A percentile compares a stretch with the other conserved stretches of the same genome.
Evolutionary conservation across 2,113 vertebrate species (phyloP).

Genomic region (Empidonax alnorum): DNA sequence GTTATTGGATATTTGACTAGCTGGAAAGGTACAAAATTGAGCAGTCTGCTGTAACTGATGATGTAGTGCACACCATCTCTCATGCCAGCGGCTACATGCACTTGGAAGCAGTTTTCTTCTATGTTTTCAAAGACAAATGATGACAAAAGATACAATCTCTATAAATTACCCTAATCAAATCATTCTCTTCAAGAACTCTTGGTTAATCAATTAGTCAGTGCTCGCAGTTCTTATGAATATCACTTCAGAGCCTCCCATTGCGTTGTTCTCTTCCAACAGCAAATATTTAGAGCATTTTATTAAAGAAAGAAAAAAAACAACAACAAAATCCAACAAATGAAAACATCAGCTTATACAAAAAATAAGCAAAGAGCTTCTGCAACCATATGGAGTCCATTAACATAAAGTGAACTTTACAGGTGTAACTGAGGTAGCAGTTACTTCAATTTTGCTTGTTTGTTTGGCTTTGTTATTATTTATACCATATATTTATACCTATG

Average conservation of each 20-base stretch:
- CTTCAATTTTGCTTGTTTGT: neutral
- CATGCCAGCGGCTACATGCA: conserved; percentile 68
- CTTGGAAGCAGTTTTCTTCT: conserved; percentile 75
- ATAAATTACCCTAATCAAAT: conserved; percentile 83
- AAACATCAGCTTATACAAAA: neutral
- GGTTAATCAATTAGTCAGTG: conserved; percentile 79
- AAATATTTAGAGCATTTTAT: conserved; percentile 26
- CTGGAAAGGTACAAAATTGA: conserved; percentile 73
- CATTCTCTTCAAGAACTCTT: conserved; percentile 75
- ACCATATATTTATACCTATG: neutral
- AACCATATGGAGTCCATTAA: neutral
- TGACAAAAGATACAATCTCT: conserved; percentile 82
- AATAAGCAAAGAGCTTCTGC: neutral
- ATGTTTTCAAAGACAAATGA: conserved; percentile 81
- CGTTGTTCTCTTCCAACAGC: neutral
- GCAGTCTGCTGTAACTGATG: conserved; percentile 74
- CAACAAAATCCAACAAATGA: neutral
- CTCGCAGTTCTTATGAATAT: conserved; percentile 46
- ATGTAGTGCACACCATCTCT: conserved; percentile 65
- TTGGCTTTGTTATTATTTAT: neutral
- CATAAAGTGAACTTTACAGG: neutral
- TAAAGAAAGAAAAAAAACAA: neutral
- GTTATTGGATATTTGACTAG: conserved; percentile 74
- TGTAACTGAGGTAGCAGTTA: neutral
- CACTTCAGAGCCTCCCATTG: conserved; percentile 38